Evolutionary conservation across 2,797 vertebrate species (phyloP).

Genomic region (Scleropages formosus): DNA sequence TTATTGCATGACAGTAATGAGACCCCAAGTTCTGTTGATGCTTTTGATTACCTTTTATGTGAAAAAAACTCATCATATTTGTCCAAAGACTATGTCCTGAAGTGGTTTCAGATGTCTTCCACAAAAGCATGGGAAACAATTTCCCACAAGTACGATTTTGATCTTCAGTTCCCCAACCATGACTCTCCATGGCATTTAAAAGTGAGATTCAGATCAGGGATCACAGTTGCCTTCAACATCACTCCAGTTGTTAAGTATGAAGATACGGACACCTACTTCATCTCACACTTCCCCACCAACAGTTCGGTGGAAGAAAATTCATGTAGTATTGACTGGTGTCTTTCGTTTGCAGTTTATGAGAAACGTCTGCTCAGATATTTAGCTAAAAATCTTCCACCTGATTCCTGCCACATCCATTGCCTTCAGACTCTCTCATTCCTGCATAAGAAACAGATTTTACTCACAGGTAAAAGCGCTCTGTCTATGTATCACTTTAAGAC

Average conservation of each 20-base stretch:
- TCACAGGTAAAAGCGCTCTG: conserved; percentile 73
- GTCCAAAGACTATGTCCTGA: conserved; percentile 74
- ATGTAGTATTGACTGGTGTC: conserved; percentile 72
- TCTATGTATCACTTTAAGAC: conserved; percentile 81
- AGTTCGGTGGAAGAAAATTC: conserved; percentile 39
- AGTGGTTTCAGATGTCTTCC: conserved; percentile 80
- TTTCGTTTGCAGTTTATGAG: conserved; percentile 78
- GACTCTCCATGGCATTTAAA: conserved; percentile 72
- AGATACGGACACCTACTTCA: conserved; percentile 72
- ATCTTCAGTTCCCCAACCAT: conserved; percentile 72
- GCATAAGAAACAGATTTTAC: conserved; percentile 73
- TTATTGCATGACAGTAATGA: conserved; percentile 72
- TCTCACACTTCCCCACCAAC: conserved; percentile 72
- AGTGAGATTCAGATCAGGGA: conserved; percentile 83
- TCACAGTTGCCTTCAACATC: conserved; percentile 74
- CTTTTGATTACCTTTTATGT: conserved; percentile 68
- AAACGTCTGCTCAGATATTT: conserved; percentile 70
- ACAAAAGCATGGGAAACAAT: conserved; percentile 83
- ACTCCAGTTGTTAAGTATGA: conserved; percentile 79
- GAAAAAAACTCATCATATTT: conserved; percentile 69
- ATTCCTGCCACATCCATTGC: conserved; percentile 79
- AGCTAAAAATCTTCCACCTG: conserved; percentile 66
- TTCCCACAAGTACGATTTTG: conserved; percentile 88
- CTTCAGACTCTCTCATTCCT: conserved; percentile 83
- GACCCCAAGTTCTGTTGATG: conserved; percentile 34